Evolutionary conservation across 2,888 invertebrate genomes (phyloP), one percentile per base, ranked within the genome.

Genomic region (Eugnorisma glareosa): DNA sequence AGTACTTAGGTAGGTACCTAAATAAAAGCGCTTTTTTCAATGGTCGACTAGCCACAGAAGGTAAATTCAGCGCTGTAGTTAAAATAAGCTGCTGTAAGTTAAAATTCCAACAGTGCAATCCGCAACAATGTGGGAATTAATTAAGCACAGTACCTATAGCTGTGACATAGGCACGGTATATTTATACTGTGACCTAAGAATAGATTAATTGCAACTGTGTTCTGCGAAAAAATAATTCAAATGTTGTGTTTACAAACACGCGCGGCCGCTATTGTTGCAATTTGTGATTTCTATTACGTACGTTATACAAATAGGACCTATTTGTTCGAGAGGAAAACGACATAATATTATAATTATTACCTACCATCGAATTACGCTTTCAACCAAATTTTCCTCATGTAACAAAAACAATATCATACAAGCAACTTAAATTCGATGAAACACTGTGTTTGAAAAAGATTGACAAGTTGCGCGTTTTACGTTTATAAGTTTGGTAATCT

Each of bases 281-380:
- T 61, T 61, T 4, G 28, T 40, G 1, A n/a, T 61, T 75, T 48
- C 3, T 74, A 57, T 35, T n/a, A 43, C 54, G 59, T n/a, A 21
- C 51, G 18, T 70, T 15, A 13, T 18, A 37, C 21, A 40, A 40
- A 61, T 75, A 31, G 24, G 51, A 40, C 35, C 1, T 35, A 45
- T 63, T 63, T 11, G 51, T 45, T 73, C 24, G 48, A 48, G 35
- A 81, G 78, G 78, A 82, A 82, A 78, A 64, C 18, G 45, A 37
- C 35, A 40, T 28, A 45, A 40, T 78, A 59, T 31, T 79, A 61
- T 35, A 59, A 21, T n/a, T 54, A 54, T 54, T 31, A 43, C 6
- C 15, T 13, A 13, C 13, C 6, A 28, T 40, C 37, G 40, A 45
- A 64, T 51, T 40, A 48, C n/a, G 2, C 15, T 48, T 35, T 54